Percentiles rank a stretch among this genome's conserved stretches.
Evolutionary conservation across 2,113 vertebrate species (phyloP).

Genomic region (Alces alces): DNA sequence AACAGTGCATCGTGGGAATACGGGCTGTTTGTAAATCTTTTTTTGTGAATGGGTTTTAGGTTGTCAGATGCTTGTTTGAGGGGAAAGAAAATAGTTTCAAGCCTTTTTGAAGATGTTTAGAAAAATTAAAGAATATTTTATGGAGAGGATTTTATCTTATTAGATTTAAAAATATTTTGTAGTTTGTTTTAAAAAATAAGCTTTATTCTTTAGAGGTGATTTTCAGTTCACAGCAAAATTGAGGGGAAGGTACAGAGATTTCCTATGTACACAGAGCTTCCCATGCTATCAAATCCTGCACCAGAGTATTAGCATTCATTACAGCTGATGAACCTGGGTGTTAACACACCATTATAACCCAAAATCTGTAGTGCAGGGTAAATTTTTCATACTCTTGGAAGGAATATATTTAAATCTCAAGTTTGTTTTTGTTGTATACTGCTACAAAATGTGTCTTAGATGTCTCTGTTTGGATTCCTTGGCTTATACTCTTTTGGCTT

Average conservation of each 20-base stretch:
- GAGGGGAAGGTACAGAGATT: neutral
- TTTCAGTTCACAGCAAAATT: neutral
- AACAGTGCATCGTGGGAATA: neutral
- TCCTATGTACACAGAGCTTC: neutral
- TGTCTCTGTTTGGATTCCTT: constrained; percentile 21
- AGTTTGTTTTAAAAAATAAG: neutral
- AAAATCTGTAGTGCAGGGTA: neutral
- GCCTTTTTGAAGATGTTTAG: neutral
- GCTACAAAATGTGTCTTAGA: neutral
- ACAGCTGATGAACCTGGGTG: neutral
- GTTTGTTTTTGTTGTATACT: neutral
- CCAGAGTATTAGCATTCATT: neutral
- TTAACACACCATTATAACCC: neutral
- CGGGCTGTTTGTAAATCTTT: constrained; percentile 53
- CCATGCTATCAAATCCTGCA: neutral
- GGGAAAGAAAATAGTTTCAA: constrained; percentile 29
- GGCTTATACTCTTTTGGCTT: neutral
- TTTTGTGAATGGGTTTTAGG: constrained; percentile 76
- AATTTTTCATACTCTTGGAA: neutral
- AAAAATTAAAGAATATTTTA: neutral
- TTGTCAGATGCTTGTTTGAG: constrained; percentile 66
- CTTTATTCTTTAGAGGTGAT: neutral
- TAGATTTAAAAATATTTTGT: constrained; percentile 18
- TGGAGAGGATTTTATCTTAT: neutral
- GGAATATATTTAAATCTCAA: neutral